Conservation (phyloP, 2,113 vertebrate species). For the Platysternon megacephalum region DNA sequence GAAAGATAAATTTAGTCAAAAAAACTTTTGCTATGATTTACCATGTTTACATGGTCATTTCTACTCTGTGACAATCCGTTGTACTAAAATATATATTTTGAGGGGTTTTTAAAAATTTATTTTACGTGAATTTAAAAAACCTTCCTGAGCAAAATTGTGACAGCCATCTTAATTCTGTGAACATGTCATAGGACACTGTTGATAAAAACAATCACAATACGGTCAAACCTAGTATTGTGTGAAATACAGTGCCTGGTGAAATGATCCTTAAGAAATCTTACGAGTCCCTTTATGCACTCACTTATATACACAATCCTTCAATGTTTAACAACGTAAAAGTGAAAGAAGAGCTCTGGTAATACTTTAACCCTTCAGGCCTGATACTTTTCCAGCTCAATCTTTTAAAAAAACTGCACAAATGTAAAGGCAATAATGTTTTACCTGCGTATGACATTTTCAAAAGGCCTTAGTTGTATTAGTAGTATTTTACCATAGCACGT, state of each 20-base stretch:
- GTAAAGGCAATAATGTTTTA: background rate
- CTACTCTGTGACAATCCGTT: fast-evolving
- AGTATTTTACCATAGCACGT: background rate
- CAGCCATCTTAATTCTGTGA: slow-evolving; percentile 10
- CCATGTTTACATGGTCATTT: background rate
- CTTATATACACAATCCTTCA: background rate
- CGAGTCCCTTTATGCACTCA: slow-evolving; percentile 24
- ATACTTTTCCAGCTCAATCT: background rate
- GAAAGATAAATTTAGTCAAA: too few relatives aligned
- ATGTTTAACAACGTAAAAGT: slow-evolving; percentile 31
- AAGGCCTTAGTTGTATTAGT: background rate
- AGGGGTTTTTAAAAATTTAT: too few relatives aligned
- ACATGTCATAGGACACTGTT: background rate
- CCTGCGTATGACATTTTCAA: background rate
- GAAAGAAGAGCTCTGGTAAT: slow-evolving; percentile 32
- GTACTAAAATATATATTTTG: background rate
- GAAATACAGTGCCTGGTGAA: slow-evolving; percentile 9
- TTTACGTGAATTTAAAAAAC: background rate
- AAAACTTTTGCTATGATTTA: background rate
- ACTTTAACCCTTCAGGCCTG: slow-evolving; percentile 37
- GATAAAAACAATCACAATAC: background rate
- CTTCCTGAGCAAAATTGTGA: background rate
- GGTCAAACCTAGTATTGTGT: background rate
- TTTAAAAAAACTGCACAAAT: background rate
- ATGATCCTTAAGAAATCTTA: slow-evolving; percentile 53